phyloP scores from a whole-genome alignment of 2,113 vertebrate genomes.

The Emydocephalus ijimae region DNA sequence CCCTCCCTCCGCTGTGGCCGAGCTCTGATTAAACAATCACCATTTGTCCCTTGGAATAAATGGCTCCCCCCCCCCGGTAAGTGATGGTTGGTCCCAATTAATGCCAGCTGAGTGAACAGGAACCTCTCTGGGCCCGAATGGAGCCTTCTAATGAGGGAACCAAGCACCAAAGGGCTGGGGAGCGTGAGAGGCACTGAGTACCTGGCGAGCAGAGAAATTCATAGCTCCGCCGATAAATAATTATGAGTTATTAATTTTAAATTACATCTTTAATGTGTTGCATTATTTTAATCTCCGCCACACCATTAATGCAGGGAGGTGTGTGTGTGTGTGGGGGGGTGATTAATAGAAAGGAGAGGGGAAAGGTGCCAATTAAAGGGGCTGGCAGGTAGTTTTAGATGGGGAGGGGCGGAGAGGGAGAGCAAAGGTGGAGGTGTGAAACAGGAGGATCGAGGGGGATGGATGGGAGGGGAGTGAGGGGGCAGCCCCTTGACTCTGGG shows the following conservation, averaged over 20 bases:
- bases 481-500: constrained; percentile 38
- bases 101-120: constrained; percentile 52
- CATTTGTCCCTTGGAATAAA: constrained; percentile 67
- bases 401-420: constrained; percentile 29
- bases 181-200: constrained; percentile 58
- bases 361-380: constrained; percentile 72
- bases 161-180: constrained; percentile 22
- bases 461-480: background rate
- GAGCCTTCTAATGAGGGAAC: constrained; percentile 50
- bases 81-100: constrained; percentile 62
- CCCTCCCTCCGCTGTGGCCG: background rate
- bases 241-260: constrained; percentile 88
- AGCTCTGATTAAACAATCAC: constrained; percentile 63
- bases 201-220: constrained; percentile 71
- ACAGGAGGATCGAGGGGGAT: background rate
- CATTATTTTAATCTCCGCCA: constrained; percentile 81
- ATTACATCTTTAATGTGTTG: constrained; percentile 84
- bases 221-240: constrained; percentile 81
- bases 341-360: constrained; percentile 77
- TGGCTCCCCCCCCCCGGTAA: constrained; percentile 51
- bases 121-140: constrained; percentile 38
- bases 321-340: constrained; percentile 56
- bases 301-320: constrained; percentile 75
- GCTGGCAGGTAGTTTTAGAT: constrained; percentile 59
- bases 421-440: background rate